Evolutionary conservation across 2,113 vertebrate genomes (phyloP).

Genomic region (Aptenodytes patagonicus): DNA sequence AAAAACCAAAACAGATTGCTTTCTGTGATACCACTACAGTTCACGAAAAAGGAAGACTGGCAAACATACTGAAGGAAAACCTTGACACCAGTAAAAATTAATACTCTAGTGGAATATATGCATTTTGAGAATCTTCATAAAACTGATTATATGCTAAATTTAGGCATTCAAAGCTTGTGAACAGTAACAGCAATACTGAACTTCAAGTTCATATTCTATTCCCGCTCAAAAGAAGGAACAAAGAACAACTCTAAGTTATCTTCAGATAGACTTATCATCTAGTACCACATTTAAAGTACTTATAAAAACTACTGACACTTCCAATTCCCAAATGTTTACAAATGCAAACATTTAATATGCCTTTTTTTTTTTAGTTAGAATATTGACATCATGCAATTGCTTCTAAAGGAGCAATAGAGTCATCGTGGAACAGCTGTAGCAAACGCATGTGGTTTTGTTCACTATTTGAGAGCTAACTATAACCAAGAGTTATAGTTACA

Average conservation of each 20-base stretch:
- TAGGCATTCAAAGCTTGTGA: neutral
- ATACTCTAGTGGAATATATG: neutral
- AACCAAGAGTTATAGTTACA: neutral
- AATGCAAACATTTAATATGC: neutral
- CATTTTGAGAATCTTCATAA: neutral
- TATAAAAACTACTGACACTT: no score
- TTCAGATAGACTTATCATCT: neutral
- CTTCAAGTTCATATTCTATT: neutral
- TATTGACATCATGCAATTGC: neutral
- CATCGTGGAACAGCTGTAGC: neutral
- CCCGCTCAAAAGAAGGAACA: neutral
- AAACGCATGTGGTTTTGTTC: neutral
- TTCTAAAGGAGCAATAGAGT: neutral
- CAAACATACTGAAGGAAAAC: neutral
- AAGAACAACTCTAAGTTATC: neutral
- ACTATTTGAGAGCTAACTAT: neutral
- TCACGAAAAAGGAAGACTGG: neutral
- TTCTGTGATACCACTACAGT: neutral
- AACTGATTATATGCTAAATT: neutral
- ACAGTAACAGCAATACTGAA: neutral
- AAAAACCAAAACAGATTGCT: neutral
- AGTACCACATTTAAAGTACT: neutral
- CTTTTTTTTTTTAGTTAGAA: neutral
- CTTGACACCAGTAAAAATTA: neutral
- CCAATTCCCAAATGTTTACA: neutral